Evolutionary conservation across 2,113 vertebrate genomes (phyloP).

Genomic region (Picathartes gymnocephalus): DNA sequence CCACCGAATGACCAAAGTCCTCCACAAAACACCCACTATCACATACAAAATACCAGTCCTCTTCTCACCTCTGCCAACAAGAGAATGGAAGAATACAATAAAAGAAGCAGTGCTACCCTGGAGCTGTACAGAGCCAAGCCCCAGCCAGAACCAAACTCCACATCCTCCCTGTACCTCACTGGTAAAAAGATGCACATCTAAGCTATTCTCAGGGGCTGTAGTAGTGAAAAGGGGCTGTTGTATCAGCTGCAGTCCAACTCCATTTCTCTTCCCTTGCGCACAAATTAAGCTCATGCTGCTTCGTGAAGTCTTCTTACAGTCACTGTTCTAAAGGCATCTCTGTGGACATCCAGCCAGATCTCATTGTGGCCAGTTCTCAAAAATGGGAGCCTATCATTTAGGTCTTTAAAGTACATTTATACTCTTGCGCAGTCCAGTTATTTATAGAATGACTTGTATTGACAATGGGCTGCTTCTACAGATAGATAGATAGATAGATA

Average conservation of each 20-base stretch:
- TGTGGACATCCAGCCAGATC: neutral
- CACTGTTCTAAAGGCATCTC: neutral
- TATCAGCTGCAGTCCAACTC: neutral
- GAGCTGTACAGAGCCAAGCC: neutral
- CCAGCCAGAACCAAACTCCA: neutral
- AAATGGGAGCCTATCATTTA: neutral
- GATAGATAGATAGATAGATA: too few relatives aligned
- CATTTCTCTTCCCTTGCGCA: neutral
- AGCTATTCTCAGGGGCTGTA: neutral
- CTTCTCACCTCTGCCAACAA: neutral
- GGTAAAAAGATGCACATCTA: neutral
- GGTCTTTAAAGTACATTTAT: conserved; percentile 30
- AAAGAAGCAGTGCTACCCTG: neutral
- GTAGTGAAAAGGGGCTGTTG: neutral
- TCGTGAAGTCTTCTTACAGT: neutral
- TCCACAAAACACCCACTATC: neutral
- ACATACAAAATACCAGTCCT: too few relatives aligned
- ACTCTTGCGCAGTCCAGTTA: neutral
- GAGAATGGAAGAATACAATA: neutral
- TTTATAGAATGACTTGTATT: conserved; percentile 37
- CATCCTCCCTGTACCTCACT: neutral
- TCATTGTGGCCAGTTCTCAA: neutral
- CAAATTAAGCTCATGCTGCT: neutral
- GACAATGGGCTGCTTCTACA: neutral
- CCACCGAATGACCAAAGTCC: neutral